Base-by-base conservation (phyloP, 2,888 invertebrate genomes). In the Aphrophora alni region DNA sequence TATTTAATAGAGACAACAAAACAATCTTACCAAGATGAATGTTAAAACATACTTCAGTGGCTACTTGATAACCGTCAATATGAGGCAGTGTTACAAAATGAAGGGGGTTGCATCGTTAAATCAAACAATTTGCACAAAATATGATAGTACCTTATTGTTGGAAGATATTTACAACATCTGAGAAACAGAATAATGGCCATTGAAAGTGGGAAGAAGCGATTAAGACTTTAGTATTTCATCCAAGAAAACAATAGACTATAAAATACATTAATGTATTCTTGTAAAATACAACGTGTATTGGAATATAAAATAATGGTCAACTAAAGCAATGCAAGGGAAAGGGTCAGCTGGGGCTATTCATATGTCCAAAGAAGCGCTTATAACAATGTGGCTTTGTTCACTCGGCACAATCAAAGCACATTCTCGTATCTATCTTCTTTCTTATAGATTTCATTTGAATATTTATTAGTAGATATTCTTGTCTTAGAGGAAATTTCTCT, bases 231-330 rank as follows among this genome's bases (percentile, higher is more conserved):
- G n/a, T n/a, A n/a, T n/a, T n/a, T n/a, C n/a, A n/a, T n/a, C 8
- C 44, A 7, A 2, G 21, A 4, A 59, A 21, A 78, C 78, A 78
- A 78, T 78, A 14, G 78, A 59, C 27, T 38, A 78, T 78, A 78
- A 78, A 78, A 38, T 72, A 78, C 51, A 78, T 78, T 78, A 78
- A 78, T 78, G 78, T 51, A 78, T 78, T 72, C 78, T 44, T 44
- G n/a, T n/a, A n/a, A n/a, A n/a, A n/a, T n/a, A n/a, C n/a, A n/a
- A n/a, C n/a, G 21, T 21, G 59, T 59, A 21, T 21, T 21, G 59
- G 59, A 59, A 59, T 44, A 44, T 44, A 44, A 44, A 44, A 44
- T 59, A 59, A 59, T 21, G 59, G n/a, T 59, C 12, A 59, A n/a
- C n/a, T n/a, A n/a, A n/a, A n/a, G n/a, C n/a, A n/a, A 59, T 21